These are phyloP conservation scores for Onthophagus taurus DNA, from an alignment of 1,140 invertebrate species.

Conservation along the genomic window DNA sequence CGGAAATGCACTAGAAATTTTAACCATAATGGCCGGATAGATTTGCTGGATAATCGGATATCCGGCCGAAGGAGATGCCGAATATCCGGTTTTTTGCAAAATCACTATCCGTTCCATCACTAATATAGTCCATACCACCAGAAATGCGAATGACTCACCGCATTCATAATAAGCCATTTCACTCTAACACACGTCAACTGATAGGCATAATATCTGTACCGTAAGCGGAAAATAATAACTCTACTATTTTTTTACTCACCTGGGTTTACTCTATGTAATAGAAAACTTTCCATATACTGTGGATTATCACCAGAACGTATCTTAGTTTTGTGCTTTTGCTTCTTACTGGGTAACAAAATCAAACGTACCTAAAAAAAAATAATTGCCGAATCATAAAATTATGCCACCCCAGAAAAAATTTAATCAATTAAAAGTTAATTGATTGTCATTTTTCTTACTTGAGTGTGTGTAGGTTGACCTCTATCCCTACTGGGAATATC, in stretches of 20 bases:
- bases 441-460: slow-evolving; percentile 49
- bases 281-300: slow-evolving; percentile 86
- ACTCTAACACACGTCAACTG: too few species aligned
- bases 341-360: slow-evolving; percentile 79
- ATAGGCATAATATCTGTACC: too few species aligned
- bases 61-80: too few species aligned
- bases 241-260: slow-evolving; percentile 40
- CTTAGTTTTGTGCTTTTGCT: slow-evolving; percentile 88
- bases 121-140: too few species aligned
- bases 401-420: neutral
- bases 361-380: slow-evolving; percentile 57
- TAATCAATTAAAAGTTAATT: too few species aligned
- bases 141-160: too few species aligned
- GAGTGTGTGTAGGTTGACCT: slow-evolving; percentile 67
- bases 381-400: neutral
- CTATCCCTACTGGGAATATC: slow-evolving; percentile 65
- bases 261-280: slow-evolving; percentile 83
- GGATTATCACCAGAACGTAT: slow-evolving; percentile 80
- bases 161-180: too few species aligned
- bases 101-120: too few species aligned
- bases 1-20: too few species aligned
- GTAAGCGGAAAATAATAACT: neutral
- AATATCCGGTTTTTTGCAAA: too few species aligned
- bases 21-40: too few species aligned
- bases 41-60: too few species aligned